These are phyloP conservation scores for Sarcophaga carnaria DNA, from an alignment of 2,888 invertebrate genomes.

Conservation along the genomic window DNA sequence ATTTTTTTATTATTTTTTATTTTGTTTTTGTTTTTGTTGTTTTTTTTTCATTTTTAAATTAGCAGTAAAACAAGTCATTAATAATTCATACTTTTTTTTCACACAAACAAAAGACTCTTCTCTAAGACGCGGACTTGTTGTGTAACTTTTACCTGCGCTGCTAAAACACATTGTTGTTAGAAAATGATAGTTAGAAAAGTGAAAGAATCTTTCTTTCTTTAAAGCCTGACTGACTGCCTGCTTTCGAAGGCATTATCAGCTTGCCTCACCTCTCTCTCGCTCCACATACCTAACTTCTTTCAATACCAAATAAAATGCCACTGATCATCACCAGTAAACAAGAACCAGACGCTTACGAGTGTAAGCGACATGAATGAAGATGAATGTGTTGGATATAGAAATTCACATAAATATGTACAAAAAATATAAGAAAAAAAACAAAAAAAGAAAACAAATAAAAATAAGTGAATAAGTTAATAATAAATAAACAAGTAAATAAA, in stretches of 20 bases:
- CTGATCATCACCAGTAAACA: conserved; percentile 25
- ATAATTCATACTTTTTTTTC: conserved; percentile 67
- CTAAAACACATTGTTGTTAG: conserved; percentile 58
- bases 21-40: neutral
- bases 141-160: conserved; percentile 66
- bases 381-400: neutral
- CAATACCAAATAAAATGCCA: conserved; percentile 45
- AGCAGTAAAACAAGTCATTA: conserved; percentile 68
- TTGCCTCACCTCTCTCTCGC: neutral
- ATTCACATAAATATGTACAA: neutral
- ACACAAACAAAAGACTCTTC: conserved; percentile 30
- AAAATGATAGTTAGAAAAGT: conserved; percentile 70
- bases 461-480: neutral
- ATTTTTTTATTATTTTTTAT: neutral
- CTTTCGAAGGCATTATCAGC: neutral
- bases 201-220: conserved; percentile 65
- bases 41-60: conserved; percentile 47
- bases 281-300: neutral
- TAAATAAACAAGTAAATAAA: conserved; percentile 3
- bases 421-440: neutral
- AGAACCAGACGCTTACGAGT: conserved; percentile 4
- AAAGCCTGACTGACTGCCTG: neutral
- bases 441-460: neutral
- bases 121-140: conserved; percentile 58
- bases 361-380: conserved; percentile 39